A percentile compares a stretch with the other conserved stretches of the same genome.
Evolutionary conservation across 2,888 invertebrate genomes (phyloP).

Genomic region (Sarcophaga subvicina): DNA sequence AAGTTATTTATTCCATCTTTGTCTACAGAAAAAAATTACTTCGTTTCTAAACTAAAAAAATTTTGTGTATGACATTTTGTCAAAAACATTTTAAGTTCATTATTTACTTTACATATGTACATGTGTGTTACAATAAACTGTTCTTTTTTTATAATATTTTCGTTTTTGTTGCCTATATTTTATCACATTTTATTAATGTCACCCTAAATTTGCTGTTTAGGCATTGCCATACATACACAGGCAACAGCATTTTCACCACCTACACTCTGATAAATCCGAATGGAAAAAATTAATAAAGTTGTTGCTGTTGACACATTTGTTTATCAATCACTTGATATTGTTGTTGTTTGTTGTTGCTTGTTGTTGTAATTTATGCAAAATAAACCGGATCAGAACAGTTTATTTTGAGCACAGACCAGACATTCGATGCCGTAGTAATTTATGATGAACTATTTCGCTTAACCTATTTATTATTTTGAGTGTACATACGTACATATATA

Average conservation of each 20-base stretch:
- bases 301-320: conserved; percentile 7
- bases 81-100: conserved; percentile 16
- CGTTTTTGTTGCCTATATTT: background rate
- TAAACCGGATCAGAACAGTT: background rate
- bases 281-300: conserved; percentile 35
- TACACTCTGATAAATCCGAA: conserved; percentile 16
- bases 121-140: conserved; percentile 10
- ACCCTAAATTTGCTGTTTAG: conserved; percentile 14
- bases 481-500: background rate
- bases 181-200: conserved; percentile 5
- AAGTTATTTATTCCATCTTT: too few relatives aligned
- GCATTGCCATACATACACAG: conserved; percentile 3
- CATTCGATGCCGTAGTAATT: conserved; percentile 25
- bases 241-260: conserved; percentile 34
- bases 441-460: conserved; percentile 36
- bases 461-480: conserved; percentile 56
- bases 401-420: background rate
- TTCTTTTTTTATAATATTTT: background rate
- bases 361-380: background rate
- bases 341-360: background rate
- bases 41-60: too few relatives aligned
- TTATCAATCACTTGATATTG: background rate
- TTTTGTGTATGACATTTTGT: conserved; percentile 24
- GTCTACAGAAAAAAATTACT: too few relatives aligned
- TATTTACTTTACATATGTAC: background rate